Conservation (phyloP, 2,888 invertebrate species). For the Epinotia brunnichana region DNA sequence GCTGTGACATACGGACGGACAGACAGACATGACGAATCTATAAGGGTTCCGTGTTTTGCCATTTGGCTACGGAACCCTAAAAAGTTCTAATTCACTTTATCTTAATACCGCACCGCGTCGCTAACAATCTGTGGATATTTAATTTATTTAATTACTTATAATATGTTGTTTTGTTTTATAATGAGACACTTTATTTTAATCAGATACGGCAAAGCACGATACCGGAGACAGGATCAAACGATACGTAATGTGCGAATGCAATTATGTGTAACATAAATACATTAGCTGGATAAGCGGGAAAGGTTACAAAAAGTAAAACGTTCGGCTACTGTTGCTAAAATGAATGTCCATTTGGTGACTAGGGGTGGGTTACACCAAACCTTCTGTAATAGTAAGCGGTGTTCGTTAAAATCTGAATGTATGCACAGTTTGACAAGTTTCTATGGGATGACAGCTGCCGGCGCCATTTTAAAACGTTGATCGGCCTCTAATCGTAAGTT, state of each 20-base stretch:
- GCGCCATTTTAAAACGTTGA: too few relatives aligned
- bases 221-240: constrained; percentile 3
- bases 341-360: background rate
- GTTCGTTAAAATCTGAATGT: too few relatives aligned
- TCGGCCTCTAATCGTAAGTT: too few relatives aligned
- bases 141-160: constrained; percentile 30
- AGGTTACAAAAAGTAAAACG: background rate
- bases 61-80: too few relatives aligned
- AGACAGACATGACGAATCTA: too few relatives aligned
- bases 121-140: constrained; percentile 31
- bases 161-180: constrained; percentile 23
- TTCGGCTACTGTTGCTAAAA: background rate
- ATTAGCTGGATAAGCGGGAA: background rate
- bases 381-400: too few relatives aligned
- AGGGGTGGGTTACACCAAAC: too few relatives aligned
- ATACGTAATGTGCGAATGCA: background rate
- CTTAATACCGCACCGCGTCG: constrained; percentile 31
- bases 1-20: too few relatives aligned
- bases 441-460: too few relatives aligned
- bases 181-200: constrained; percentile 34
- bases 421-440: too few relatives aligned
- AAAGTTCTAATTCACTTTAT: constrained; percentile 32
- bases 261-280: background rate
- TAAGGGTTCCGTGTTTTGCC: too few relatives aligned
- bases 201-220: constrained; percentile 6